Percentiles rank a stretch among this genome's conserved stretches.
Evolutionary conservation across 2,797 vertebrate genomes (phyloP).

Genomic region (Dendrocincla fuliginosa): DNA sequence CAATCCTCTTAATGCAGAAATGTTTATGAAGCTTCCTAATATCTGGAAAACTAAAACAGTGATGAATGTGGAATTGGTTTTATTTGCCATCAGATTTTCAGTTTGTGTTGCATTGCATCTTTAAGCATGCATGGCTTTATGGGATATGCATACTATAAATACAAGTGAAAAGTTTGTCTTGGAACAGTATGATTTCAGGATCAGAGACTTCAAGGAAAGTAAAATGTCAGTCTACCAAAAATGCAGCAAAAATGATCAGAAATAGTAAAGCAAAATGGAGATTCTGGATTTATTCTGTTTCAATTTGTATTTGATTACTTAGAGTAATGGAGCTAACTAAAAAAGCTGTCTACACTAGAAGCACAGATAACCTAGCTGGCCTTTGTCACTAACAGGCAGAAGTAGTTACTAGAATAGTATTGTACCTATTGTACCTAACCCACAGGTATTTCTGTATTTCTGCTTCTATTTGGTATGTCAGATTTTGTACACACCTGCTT

Average conservation of each 20-base stretch:
- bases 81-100: background rate
- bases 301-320: background rate
- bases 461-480: background rate
- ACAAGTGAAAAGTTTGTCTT: background rate
- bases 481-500: background rate
- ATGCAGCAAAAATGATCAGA: background rate
- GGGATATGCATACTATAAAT: background rate
- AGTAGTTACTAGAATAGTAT: background rate
- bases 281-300: background rate
- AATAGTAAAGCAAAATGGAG: background rate
- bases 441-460: background rate
- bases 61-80: background rate
- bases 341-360: background rate
- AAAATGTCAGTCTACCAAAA: background rate
- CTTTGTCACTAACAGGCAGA: background rate
- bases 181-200: background rate
- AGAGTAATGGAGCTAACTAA: background rate
- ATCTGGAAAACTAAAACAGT: background rate
- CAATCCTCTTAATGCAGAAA: background rate
- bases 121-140: rapidly evolving
- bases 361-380: background rate
- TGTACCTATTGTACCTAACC: background rate
- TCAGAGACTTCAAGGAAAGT: background rate
- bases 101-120: background rate
- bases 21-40: background rate